phyloP scores from a whole-genome alignment of 2,113 vertebrate species.

The Oreocharis arfaki region DNA sequence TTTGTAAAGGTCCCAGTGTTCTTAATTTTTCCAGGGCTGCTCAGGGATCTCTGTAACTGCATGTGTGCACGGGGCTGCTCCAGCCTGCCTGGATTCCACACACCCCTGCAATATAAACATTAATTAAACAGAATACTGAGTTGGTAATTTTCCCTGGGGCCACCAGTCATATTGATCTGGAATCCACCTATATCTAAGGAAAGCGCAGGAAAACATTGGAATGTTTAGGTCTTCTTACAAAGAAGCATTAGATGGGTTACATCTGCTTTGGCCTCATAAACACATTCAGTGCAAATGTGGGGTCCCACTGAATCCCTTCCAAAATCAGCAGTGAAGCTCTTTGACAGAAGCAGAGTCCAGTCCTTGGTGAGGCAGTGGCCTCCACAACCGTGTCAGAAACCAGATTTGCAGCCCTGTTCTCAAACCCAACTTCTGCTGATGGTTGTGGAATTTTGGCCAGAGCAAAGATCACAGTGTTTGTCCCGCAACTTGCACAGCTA shows the following conservation, averaged over 20 bases:
- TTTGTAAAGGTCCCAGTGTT: not conserved
- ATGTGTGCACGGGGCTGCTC: rapidly evolving
- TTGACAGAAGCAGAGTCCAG: not conserved
- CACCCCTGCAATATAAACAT: not conserved
- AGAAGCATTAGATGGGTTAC: not conserved
- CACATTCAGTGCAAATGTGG: not conserved
- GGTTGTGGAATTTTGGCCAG: not conserved
- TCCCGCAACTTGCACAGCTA: not conserved
- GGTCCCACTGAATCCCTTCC: not conserved
- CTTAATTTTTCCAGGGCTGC: not conserved
- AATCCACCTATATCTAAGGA: not conserved
- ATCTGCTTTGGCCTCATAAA: not conserved
- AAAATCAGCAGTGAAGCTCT: not conserved
- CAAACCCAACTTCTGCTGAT: not conserved
- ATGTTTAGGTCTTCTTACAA: not conserved
- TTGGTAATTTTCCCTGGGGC: not conserved
- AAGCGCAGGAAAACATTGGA: not conserved
- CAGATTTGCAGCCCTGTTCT: not conserved
- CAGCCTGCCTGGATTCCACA: not conserved
- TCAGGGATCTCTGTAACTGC: not conserved
- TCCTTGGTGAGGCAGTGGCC: not conserved
- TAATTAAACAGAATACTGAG: not conserved
- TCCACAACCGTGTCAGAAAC: not conserved
- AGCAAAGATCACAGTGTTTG: not conserved
- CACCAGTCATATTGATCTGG: not conserved